These are phyloP conservation scores for Anolis carolinensis DNA, from an alignment of 2,113 vertebrate genomes.

Conservation along the genomic window DNA sequence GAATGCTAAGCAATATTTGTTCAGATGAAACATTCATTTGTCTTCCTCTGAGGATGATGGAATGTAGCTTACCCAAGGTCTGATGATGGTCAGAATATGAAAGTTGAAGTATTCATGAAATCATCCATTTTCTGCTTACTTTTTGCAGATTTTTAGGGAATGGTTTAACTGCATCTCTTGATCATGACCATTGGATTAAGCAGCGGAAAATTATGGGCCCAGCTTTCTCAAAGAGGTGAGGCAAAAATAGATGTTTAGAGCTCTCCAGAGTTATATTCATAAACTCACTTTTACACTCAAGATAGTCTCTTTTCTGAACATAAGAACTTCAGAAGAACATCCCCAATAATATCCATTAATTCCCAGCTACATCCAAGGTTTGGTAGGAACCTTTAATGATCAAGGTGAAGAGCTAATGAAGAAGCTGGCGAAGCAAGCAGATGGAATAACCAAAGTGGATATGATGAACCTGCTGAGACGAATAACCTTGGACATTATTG, in stretches of 20 bases:
- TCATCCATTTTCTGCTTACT: neutral
- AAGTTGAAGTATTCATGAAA: neutral
- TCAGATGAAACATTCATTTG: too few species aligned
- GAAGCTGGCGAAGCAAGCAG: constrained; percentile 75
- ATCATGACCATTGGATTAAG: constrained; percentile 86
- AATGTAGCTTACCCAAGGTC: too few species aligned
- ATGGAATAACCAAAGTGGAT: constrained; percentile 75
- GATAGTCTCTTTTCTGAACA: too few species aligned
- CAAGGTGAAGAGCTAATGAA: constrained; percentile 81
- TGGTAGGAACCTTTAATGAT: constrained; percentile 82
- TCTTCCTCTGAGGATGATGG: too few species aligned
- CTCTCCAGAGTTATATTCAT: too few species aligned
- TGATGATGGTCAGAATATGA: neutral
- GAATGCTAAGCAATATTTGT: too few species aligned
- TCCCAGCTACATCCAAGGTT: constrained; percentile 76
- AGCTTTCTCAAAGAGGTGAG: constrained; percentile 87
- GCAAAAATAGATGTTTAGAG: neutral
- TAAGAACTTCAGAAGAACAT: too few species aligned
- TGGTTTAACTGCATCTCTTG: constrained; percentile 78
- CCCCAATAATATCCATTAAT: neutral
- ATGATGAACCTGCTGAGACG: constrained; percentile 77
- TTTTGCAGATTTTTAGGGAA: constrained; percentile 83
- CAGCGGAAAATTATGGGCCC: constrained; percentile 88
- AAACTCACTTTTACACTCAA: too few species aligned
- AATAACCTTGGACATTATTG: constrained; percentile 76